Conservation (phyloP, 2,888 invertebrate genomes). For the Drosophila neotestacea region DNA sequence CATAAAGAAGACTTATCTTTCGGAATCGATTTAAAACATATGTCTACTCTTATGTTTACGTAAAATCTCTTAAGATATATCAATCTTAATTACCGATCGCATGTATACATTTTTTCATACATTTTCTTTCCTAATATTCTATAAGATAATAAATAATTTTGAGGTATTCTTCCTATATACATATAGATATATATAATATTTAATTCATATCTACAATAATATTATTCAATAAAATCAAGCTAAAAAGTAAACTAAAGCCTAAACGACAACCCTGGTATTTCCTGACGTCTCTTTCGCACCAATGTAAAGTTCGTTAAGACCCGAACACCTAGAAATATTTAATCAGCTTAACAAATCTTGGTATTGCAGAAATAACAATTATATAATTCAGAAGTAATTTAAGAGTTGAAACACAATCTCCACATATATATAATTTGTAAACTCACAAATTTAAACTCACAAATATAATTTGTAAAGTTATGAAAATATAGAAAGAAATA, state of each 20-base stretch:
- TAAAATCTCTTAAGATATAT: background rate
- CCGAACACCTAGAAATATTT: slow-evolving; percentile 16
- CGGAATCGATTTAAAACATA: background rate
- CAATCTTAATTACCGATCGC: slow-evolving; percentile 21
- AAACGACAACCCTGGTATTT: slow-evolving; percentile 52
- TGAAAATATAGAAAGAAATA: background rate
- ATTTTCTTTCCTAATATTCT: background rate
- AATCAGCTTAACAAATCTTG: too few species aligned
- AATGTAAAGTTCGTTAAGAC: slow-evolving; percentile 1
- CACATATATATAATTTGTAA: slow-evolving; percentile 12
- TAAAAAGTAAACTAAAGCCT: background rate
- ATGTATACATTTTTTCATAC: background rate
- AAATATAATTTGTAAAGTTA: slow-evolving; percentile 14
- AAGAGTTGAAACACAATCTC: background rate
- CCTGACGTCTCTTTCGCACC: slow-evolving; percentile 47
- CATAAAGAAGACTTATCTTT: background rate
- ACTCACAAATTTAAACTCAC: too few species aligned
- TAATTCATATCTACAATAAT: background rate
- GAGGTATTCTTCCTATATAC: too few species aligned
- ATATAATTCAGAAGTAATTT: background rate
- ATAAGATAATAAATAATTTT: background rate
- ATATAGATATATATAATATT: background rate
- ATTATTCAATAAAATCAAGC: slow-evolving; percentile 4
- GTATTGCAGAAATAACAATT: background rate
- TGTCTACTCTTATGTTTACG: too few species aligned